Conservation (phyloP, 2,888 invertebrate species). For the Drosophila neotestacea region DNA sequence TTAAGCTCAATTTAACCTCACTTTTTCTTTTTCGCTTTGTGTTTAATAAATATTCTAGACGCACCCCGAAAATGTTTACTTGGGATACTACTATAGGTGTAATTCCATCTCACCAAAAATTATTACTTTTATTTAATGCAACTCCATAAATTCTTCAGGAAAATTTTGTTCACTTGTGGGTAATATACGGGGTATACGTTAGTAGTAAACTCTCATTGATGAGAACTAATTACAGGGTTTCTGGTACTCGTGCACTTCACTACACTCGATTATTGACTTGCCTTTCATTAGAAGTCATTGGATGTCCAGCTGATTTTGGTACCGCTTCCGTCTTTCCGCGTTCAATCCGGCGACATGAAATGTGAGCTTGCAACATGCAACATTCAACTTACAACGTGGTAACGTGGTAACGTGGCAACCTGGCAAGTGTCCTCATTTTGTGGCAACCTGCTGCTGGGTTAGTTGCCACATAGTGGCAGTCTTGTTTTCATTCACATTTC, state of each 20-base stretch:
- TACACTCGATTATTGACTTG: not conserved
- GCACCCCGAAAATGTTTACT: not conserved
- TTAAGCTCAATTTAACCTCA: not conserved
- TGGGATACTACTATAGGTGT: no score
- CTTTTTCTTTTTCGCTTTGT: not conserved
- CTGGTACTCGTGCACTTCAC: not conserved
- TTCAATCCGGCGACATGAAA: not conserved
- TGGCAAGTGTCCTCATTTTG: slow-evolving; percentile 18
- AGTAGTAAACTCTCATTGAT: not conserved
- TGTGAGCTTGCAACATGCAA: slow-evolving; percentile 17
- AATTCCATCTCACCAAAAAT: no score
- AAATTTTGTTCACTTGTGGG: no score
- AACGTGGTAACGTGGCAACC: no score
- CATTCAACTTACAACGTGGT: slow-evolving; percentile 1
- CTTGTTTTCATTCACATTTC: slow-evolving; percentile 46
- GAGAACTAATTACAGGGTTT: not conserved
- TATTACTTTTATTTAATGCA: no score
- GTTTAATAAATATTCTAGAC: not conserved
- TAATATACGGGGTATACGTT: not conserved
- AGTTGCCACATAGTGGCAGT: slow-evolving; percentile 32
- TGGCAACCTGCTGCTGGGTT: slow-evolving; percentile 22
- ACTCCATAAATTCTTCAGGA: no score
- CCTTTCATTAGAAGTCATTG: slow-evolving; percentile 18
- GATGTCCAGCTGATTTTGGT: slow-evolving; percentile 26
- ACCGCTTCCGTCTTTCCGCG: slow-evolving; percentile 4